Evolutionary conservation across 2,797 vertebrate species (phyloP).

Genomic region (Esox lucius): DNA sequence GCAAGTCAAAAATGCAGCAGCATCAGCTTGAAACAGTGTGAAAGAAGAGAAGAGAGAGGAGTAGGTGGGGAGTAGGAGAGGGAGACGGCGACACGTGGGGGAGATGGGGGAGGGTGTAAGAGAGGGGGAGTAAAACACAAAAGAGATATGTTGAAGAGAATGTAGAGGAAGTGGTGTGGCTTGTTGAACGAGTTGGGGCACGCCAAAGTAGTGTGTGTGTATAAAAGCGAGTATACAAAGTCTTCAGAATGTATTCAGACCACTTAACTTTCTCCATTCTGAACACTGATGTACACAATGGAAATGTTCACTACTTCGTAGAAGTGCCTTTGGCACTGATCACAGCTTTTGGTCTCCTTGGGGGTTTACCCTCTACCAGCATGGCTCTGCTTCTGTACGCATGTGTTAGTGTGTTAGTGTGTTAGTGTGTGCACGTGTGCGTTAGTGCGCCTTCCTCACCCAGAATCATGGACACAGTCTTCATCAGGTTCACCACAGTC

Average conservation of each 20-base stretch:
- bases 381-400: background rate
- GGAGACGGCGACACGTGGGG: background rate
- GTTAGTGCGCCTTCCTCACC: constrained; percentile 72
- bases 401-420: background rate
- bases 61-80: too few relatives aligned
- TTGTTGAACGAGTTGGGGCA: constrained; percentile 40
- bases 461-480: constrained; percentile 90
- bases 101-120: background rate
- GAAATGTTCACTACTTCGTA: too few relatives aligned
- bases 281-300: too few relatives aligned
- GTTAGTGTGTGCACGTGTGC: background rate
- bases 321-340: too few relatives aligned
- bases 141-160: background rate
- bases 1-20: constrained; percentile 33
- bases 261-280: too few relatives aligned
- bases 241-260: too few relatives aligned
- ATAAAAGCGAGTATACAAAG: too few relatives aligned
- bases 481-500: constrained; percentile 89
- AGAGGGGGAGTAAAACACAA: background rate
- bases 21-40: background rate
- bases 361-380: background rate
- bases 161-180: constrained; percentile 2
- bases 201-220: constrained; percentile 10
- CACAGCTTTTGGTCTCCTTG: too few relatives aligned
- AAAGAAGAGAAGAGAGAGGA: background rate